Conservation (phyloP, 2,113 vertebrate genomes). For the rabbit (Oryctolagus cuniculus) region DNA sequence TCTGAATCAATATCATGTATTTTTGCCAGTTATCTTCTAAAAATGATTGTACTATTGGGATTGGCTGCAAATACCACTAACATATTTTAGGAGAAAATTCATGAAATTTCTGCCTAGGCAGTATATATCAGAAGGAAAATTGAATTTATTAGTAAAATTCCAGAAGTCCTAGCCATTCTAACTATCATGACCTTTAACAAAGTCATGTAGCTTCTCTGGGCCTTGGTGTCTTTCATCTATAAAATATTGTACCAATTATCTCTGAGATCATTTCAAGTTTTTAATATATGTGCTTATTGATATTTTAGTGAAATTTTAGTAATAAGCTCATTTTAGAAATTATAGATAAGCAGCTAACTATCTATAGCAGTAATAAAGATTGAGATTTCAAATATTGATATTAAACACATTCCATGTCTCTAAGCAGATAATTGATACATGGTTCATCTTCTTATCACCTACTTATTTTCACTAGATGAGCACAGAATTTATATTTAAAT, state of each 20-base stretch:
- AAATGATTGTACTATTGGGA: too few relatives aligned
- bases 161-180: not conserved
- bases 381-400: not conserved
- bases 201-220: slow-evolving; percentile 12
- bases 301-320: slow-evolving; percentile 59
- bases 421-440: slow-evolving; percentile 6
- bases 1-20: too few relatives aligned
- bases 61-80: too few relatives aligned
- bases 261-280: slow-evolving; percentile 8
- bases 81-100: not conserved
- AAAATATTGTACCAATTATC: slow-evolving; percentile 29
- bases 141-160: slow-evolving; percentile 26
- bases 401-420: not conserved
- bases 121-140: not conserved
- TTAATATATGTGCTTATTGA: not conserved
- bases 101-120: slow-evolving; percentile 10
- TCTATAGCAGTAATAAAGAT: not conserved
- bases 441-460: not conserved
- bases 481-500: slow-evolving; percentile 50
- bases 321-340: slow-evolving; percentile 49
- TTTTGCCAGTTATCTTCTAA: too few relatives aligned
- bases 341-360: slow-evolving; percentile 3
- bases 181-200: slow-evolving; percentile 14
- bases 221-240: slow-evolving; percentile 30
- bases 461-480: slow-evolving; percentile 52